These are phyloP conservation scores for Plusia festucae DNA, from an alignment of 2,888 invertebrate genomes.

Conservation along the genomic window DNA sequence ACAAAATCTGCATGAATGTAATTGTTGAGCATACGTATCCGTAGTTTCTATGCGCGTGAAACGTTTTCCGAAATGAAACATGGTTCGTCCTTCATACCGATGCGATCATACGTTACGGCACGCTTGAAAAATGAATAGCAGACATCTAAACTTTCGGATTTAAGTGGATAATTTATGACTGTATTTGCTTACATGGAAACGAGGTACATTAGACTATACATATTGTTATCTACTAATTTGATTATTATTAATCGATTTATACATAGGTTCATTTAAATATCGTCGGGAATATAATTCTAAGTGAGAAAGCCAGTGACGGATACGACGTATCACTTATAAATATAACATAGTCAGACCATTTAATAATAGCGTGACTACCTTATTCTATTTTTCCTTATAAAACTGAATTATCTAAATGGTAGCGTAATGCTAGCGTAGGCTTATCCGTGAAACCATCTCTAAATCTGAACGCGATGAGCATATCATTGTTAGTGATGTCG, in stretches of 20 bases:
- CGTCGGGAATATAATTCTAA: background rate
- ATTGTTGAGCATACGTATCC: background rate
- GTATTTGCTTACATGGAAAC: background rate
- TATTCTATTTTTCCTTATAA: slow-evolving; percentile 36
- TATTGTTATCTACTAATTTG: too few species aligned
- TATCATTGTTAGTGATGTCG: slow-evolving; percentile 54
- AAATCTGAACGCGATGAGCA: slow-evolving; percentile 50
- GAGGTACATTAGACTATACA: background rate
- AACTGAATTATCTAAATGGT: slow-evolving; percentile 41
- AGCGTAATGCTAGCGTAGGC: slow-evolving; percentile 39
- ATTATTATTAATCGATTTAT: too few species aligned
- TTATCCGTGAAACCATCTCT: slow-evolving; percentile 54
- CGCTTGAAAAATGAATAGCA: background rate
- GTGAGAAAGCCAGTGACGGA: background rate
- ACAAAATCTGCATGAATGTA: background rate
- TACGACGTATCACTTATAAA: background rate
- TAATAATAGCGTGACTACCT: slow-evolving; percentile 30
- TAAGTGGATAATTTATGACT: background rate
- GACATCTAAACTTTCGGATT: background rate
- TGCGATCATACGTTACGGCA: background rate
- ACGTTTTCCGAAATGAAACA: slow-evolving; percentile 3
- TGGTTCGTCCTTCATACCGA: background rate
- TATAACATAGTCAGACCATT: slow-evolving; percentile 18
- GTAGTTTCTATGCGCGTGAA: background rate
- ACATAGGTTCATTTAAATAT: background rate